A percentile compares a stretch with the other conserved stretches of the same genome.
These are phyloP conservation scores for Norana najaformis DNA, from an alignment of 2,888 invertebrate genomes.

Conservation along the genomic window DNA sequence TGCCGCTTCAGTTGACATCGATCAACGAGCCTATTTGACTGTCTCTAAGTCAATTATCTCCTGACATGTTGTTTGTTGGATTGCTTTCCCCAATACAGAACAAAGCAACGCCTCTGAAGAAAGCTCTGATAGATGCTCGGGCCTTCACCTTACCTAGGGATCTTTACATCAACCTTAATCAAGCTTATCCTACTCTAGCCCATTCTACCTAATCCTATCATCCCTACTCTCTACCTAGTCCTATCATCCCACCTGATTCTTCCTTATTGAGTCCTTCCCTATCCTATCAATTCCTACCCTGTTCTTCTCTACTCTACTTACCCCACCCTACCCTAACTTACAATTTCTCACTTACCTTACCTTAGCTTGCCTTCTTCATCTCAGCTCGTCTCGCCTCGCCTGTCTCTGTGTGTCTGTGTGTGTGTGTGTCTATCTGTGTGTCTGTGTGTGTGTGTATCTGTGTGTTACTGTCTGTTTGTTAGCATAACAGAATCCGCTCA, in stretches of 20 bases:
- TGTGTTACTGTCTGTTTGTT: too few relatives aligned
- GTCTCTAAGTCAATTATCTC: neutral
- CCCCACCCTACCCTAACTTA: neutral
- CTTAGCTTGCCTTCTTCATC: neutral
- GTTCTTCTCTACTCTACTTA: neutral
- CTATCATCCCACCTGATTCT: neutral
- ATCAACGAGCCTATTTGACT: neutral
- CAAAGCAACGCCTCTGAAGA: neutral
- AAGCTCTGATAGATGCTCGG: neutral
- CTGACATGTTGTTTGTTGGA: neutral
- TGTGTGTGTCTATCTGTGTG: too few relatives aligned
- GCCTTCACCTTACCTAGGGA: neutral
- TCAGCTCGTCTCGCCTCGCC: too few relatives aligned
- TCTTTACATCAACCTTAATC: too few relatives aligned
- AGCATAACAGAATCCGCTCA: neutral
- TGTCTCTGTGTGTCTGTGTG: too few relatives aligned
- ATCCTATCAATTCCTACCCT: neutral
- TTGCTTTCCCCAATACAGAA: neutral
- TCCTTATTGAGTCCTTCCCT: neutral
- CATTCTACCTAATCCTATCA: neutral
- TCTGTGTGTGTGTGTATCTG: too few relatives aligned
- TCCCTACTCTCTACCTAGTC: neutral
- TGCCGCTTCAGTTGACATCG: neutral
- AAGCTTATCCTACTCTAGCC: neutral
- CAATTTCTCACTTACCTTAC: neutral